phyloP scores from a whole-genome alignment of 2,113 vertebrate genomes.

The Callipepla squamata region DNA sequence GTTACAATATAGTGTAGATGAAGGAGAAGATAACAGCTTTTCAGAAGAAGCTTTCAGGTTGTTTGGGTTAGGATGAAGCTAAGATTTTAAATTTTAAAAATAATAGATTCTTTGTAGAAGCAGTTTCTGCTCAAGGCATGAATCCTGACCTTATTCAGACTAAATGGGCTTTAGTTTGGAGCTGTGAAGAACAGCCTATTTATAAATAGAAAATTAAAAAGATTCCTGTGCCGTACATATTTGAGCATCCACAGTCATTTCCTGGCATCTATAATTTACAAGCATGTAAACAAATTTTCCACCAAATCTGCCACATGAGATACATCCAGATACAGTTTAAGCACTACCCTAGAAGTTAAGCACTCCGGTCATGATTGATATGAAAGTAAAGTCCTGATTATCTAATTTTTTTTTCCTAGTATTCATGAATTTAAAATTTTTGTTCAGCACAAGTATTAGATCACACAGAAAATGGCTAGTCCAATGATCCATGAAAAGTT shows the following conservation, averaged over 20 bases:
- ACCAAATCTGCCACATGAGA: not conserved
- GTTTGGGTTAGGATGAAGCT: not conserved
- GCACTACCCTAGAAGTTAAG: not conserved
- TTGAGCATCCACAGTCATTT: not conserved
- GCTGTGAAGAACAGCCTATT: not conserved
- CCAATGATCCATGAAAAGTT: not conserved
- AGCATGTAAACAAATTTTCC: not conserved
- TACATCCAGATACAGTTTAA: not conserved
- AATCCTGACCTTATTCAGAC: not conserved
- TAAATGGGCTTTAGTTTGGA: not conserved
- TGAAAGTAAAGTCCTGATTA: not conserved
- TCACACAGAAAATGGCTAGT: not conserved
- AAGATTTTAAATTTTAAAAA: not conserved
- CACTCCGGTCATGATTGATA: not conserved
- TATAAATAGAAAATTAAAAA: not conserved
- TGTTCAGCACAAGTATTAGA: not conserved
- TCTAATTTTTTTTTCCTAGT: not conserved
- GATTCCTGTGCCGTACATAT: not conserved
- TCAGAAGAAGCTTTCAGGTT: not conserved
- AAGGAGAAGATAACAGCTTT: not conserved
- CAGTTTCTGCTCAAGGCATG: rapidly evolving
- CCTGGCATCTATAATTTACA: not conserved
- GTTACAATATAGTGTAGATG: not conserved
- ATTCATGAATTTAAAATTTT: not conserved
- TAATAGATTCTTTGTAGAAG: not conserved